Conservation (phyloP, 2,888 invertebrate genomes). For the Xestobium rufovillosum region DNA sequence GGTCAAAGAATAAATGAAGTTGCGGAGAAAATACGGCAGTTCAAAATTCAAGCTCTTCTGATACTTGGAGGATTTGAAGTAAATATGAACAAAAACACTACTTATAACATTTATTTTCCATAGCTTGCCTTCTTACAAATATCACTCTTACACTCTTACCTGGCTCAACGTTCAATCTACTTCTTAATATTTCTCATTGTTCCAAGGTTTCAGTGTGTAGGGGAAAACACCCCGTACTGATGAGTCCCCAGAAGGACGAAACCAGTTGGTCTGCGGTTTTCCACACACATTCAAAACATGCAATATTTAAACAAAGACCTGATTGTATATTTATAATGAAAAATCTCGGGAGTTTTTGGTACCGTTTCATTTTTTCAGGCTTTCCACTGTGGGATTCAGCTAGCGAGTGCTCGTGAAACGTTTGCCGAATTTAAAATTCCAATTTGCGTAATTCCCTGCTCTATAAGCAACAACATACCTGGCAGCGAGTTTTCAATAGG, state of each 20-base stretch:
- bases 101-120: no score
- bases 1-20: slow-evolving; percentile 72
- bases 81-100: slow-evolving; percentile 20
- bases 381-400: slow-evolving; percentile 72
- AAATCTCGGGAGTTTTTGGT: no score
- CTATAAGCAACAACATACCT: slow-evolving; percentile 99
- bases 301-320: no score
- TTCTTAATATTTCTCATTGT: slow-evolving; percentile 26
- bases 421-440: slow-evolving; percentile 89
- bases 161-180: slow-evolving; percentile 9
- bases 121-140: no score
- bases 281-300: no score
- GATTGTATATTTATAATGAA: no score
- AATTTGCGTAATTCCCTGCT: slow-evolving; percentile 89
- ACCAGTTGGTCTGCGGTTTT: no score
- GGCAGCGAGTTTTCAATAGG: slow-evolving; percentile 97
- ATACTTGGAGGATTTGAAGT: slow-evolving; percentile 97
- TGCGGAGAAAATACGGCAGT: slow-evolving; percentile 78
- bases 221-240: no score
- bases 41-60: slow-evolving; percentile 80
- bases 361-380: no score
- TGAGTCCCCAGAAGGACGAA: no score
- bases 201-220: no score
- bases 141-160: no score
- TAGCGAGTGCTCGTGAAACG: slow-evolving; percentile 64